Evolutionary conservation across 2,797 vertebrate genomes (phyloP).

Genomic region (Gallinago solitaria): DNA sequence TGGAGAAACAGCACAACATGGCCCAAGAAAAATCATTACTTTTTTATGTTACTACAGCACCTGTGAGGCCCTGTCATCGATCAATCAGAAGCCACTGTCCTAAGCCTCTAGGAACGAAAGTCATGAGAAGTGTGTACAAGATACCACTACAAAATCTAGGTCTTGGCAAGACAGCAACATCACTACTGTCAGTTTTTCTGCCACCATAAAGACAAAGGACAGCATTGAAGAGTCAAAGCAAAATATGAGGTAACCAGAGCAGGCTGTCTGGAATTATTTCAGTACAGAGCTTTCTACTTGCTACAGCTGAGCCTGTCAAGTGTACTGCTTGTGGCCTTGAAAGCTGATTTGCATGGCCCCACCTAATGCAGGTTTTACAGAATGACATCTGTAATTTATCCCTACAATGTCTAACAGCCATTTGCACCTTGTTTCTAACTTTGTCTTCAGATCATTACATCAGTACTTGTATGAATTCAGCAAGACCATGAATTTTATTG

Average conservation of each 20-base stretch:
- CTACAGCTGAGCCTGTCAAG: not conserved
- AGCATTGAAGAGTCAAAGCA: not conserved
- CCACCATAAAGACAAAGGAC: not conserved
- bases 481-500: not conserved
- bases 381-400: not conserved
- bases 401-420: not conserved
- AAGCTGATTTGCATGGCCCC: not conserved
- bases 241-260: not conserved
- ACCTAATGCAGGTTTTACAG: not conserved
- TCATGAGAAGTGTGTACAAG: not conserved
- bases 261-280: not conserved
- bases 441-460: not conserved
- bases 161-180: not conserved
- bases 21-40: not conserved
- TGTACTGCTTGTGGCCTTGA: not conserved
- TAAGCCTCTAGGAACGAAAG: not conserved
- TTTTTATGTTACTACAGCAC: not conserved
- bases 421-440: not conserved
- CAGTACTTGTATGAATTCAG: not conserved
- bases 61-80: not conserved
- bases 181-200: not conserved
- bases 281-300: not conserved
- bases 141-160: not conserved
- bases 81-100: not conserved
- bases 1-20: not conserved